Evolutionary conservation across 2,888 invertebrate genomes (phyloP).

Genomic region (Stegana nigrithorax): DNA sequence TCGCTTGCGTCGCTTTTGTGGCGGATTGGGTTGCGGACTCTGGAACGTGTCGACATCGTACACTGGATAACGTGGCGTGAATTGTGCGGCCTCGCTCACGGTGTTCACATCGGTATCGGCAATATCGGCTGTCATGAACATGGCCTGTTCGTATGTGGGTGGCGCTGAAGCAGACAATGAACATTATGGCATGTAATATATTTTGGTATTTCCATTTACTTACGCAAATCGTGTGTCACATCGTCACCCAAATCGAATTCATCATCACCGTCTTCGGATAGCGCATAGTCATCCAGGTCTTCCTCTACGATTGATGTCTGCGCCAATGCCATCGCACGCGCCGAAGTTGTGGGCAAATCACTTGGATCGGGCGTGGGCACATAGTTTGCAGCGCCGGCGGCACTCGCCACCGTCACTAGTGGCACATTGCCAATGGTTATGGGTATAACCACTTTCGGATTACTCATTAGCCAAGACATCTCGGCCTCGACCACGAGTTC

Average conservation of each 20-base stretch:
- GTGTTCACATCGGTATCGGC: conserved; percentile 62
- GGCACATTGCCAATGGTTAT: conserved; percentile 67
- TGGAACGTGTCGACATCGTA: conserved; percentile 61
- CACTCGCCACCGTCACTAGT: conserved; percentile 38
- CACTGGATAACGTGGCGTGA: conserved; percentile 66
- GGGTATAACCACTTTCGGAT: conserved; percentile 59
- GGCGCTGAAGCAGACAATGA: conserved; percentile 56
- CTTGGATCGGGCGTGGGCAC: conserved; percentile 28
- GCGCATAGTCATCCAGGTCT: conserved; percentile 40
- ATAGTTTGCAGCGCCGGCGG: background rate
- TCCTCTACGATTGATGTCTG: conserved; percentile 31
- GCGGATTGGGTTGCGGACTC: conserved; percentile 55
- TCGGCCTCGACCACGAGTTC: conserved; percentile 61
- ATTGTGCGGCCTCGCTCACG: conserved; percentile 49
- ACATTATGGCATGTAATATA: background rate
- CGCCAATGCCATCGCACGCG: conserved; percentile 44
- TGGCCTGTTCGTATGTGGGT: conserved; percentile 67
- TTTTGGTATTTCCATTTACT: conserved; percentile 22
- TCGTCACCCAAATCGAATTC: conserved; percentile 45
- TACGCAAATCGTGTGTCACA: conserved; percentile 48
- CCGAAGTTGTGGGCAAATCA: conserved; percentile 59
- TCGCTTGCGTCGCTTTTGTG: conserved; percentile 46
- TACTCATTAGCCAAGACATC: conserved; percentile 58
- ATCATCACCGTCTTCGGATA: conserved; percentile 48
- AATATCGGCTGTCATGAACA: conserved; percentile 63